Conservation (phyloP, 2,888 invertebrate species). For the Callinectes sapidus region DNA sequence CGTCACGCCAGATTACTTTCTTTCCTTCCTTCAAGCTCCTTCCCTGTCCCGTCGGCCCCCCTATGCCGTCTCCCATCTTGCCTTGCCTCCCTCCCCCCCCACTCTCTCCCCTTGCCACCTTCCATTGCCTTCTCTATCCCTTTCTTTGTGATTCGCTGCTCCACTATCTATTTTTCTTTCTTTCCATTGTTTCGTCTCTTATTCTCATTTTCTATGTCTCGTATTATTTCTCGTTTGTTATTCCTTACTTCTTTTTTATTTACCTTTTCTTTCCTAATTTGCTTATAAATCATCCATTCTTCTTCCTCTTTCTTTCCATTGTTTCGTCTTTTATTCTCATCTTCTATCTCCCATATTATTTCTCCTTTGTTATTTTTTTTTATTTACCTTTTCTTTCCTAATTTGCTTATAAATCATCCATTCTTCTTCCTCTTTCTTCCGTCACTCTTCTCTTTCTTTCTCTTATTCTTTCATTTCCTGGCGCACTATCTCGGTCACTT, state of each 20-base stretch:
- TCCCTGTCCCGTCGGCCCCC: background rate
- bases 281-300: background rate
- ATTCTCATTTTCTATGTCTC: background rate
- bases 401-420: background rate
- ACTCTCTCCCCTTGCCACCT: too few relatives aligned
- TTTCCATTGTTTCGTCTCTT: background rate
- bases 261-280: background rate
- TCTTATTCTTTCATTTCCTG: background rate
- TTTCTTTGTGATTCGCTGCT: background rate
- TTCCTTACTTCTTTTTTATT: background rate
- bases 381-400: too few relatives aligned
- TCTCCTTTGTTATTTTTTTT: background rate
- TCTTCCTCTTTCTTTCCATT: background rate
- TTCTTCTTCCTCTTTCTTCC: background rate
- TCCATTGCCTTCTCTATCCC: too few relatives aligned
- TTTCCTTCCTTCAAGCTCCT: background rate
- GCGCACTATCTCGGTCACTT: background rate
- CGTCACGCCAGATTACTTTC: conserved; percentile 13
- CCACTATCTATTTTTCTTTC: background rate
- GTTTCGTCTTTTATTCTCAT: background rate
- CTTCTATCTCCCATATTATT: background rate
- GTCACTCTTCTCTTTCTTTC: background rate
- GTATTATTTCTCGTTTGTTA: background rate
- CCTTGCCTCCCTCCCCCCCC: too few relatives aligned
- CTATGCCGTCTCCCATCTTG: background rate